Evolutionary conservation across 2,888 invertebrate genomes (phyloP).

Genomic region (Agrenia bidenticulata): DNA sequence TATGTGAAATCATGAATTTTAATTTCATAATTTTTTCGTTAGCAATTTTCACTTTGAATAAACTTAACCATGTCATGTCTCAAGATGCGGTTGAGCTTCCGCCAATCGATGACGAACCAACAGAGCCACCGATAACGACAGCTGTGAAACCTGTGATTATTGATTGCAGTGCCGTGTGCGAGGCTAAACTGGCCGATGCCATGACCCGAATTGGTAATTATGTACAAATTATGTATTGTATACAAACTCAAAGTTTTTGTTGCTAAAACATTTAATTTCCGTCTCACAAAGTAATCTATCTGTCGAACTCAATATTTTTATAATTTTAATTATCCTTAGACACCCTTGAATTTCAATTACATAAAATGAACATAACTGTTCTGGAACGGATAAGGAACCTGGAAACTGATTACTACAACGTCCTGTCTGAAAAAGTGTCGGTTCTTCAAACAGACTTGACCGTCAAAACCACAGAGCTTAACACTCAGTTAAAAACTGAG

Average conservation of each 20-base stretch:
- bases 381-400: background rate
- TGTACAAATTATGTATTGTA: too few species aligned
- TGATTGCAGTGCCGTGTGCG: too few species aligned
- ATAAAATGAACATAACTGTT: background rate
- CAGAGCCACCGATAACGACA: too few species aligned
- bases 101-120: too few species aligned
- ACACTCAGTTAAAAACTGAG: background rate
- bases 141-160: too few species aligned
- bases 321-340: background rate
- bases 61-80: too few species aligned
- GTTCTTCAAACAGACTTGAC: background rate
- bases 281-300: background rate
- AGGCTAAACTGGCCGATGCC: too few species aligned
- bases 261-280: background rate
- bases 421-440: background rate
- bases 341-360: background rate
- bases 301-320: background rate
- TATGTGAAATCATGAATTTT: too few species aligned
- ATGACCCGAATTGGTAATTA: too few species aligned
- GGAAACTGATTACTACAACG: background rate
- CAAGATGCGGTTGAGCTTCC: too few species aligned
- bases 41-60: too few species aligned
- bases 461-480: background rate
- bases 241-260: background rate
- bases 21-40: too few species aligned